Conservation (phyloP, 2,113 vertebrate species). For the Planiliza haematocheilus region DNA sequence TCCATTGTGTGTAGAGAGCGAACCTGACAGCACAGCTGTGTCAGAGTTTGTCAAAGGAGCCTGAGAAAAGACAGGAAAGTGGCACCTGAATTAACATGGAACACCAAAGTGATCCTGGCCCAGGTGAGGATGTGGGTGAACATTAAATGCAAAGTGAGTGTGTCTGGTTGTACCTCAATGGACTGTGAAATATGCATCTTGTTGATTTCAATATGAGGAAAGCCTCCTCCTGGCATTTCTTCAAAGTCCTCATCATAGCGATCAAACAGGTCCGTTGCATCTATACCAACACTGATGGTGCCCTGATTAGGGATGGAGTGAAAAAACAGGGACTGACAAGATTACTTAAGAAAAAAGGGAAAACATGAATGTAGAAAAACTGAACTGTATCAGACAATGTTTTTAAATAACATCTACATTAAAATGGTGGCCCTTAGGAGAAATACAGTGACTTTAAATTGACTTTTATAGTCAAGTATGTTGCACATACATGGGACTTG, state of each 20-base stretch:
- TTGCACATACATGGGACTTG: too few relatives aligned
- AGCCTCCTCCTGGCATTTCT: constrained; percentile 89
- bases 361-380: constrained; percentile 16
- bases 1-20: constrained; percentile 95
- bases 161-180: constrained; percentile 88
- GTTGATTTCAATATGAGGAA: constrained; percentile 97
- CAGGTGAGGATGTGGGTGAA: constrained; percentile 67
- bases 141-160: constrained; percentile 82
- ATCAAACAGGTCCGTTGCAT: constrained; percentile 97
- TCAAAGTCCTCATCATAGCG: constrained; percentile 97
- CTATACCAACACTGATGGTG: constrained; percentile 95
- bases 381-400: not conserved
- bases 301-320: constrained; percentile 83
- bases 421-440: not conserved
- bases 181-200: constrained; percentile 99
- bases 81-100: not conserved
- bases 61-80: constrained; percentile 73
- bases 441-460: not conserved
- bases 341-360: not conserved
- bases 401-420: constrained; percentile 3
- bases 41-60: constrained; percentile 93
- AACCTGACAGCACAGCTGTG: constrained; percentile 95
- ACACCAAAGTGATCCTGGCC: constrained; percentile 74
- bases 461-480: too few relatives aligned
- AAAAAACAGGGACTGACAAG: not conserved